These are phyloP conservation scores for Meiosimyza platycephala DNA, from an alignment of 2,888 invertebrate species.

Conservation along the genomic window DNA sequence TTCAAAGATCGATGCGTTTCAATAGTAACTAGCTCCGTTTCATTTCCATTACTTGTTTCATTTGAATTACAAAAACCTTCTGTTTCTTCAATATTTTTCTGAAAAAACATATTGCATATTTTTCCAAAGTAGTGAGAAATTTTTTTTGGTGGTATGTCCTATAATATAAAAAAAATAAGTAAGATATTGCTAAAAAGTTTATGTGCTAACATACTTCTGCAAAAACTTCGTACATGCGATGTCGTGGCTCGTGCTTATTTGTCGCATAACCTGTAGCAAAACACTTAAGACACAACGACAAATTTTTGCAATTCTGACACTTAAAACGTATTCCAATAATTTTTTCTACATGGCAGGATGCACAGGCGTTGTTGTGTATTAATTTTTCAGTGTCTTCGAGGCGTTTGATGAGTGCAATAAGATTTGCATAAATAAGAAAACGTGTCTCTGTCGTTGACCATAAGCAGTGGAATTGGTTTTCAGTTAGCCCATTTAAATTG, in stretches of 20 bases:
- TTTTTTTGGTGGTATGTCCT: constrained; percentile 58
- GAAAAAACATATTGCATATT: constrained; percentile 56
- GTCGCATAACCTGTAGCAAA: constrained; percentile 60
- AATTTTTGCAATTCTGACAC: constrained; percentile 61
- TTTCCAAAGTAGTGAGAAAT: constrained; percentile 58
- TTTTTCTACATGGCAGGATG: constrained; percentile 58
- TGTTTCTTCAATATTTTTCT: constrained; percentile 44
- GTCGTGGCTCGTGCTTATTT: constrained; percentile 58
- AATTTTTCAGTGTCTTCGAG: constrained; percentile 63
- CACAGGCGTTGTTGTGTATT: constrained; percentile 61
- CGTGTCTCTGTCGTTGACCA: constrained; percentile 61
- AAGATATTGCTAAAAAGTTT: not conserved
- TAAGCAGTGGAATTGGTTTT: constrained; percentile 62
- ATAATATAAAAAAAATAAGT: constrained; percentile 18
- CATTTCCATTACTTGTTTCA: constrained; percentile 50
- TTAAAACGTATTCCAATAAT: constrained; percentile 66
- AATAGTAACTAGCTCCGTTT: constrained; percentile 51
- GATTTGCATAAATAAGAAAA: constrained; percentile 63
- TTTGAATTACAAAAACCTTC: constrained; percentile 59
- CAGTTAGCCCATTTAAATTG: constrained; percentile 58
- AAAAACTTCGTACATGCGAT: constrained; percentile 65
- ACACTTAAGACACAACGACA: constrained; percentile 64
- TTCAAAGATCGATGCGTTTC: constrained; percentile 40
- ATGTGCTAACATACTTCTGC: constrained; percentile 52
- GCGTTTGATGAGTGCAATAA: constrained; percentile 62